phyloP scores from a whole-genome alignment of 2,888 invertebrate species.

The Elmis aenea region DNA sequence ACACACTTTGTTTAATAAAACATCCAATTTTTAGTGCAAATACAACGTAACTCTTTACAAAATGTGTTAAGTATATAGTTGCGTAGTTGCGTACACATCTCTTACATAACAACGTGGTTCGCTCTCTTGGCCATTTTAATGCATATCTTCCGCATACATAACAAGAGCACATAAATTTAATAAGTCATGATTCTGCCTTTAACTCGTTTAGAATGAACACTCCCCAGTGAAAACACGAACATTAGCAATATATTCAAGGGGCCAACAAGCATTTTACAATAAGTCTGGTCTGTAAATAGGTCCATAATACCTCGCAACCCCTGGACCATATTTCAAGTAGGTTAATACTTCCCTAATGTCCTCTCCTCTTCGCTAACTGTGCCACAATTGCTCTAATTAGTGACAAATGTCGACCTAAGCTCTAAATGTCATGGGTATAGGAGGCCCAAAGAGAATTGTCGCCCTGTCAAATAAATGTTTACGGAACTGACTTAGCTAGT shows the following conservation, averaged over 20 bases:
- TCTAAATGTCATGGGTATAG: conserved; percentile 34
- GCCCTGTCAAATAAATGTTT: conserved; percentile 11
- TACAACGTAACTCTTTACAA: too few relatives aligned
- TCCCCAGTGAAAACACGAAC: conserved; percentile 3
- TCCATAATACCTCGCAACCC: conserved; percentile 32
- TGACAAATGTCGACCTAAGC: conserved; percentile 36
- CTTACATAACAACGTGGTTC: too few relatives aligned
- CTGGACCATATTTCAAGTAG: conserved; percentile 33
- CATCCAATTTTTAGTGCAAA: too few relatives aligned
- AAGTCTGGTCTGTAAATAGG: conserved; percentile 32
- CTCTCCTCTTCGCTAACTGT: conserved; percentile 34
- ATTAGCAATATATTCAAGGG: conserved; percentile 6
- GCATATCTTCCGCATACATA: too few relatives aligned
- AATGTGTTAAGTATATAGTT: too few relatives aligned
- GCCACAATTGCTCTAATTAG: conserved; percentile 45
- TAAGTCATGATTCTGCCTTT: conserved; percentile 1
- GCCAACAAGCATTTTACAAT: conserved; percentile 10
- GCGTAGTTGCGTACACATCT: too few relatives aligned
- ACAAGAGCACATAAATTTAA: too few relatives aligned
- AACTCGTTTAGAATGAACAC: conserved; percentile 3
- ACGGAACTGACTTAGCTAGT: too few relatives aligned
- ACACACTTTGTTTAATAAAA: too few relatives aligned
- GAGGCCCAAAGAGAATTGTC: conserved; percentile 15
- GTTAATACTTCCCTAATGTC: conserved; percentile 40
- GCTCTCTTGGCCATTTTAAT: too few relatives aligned